phyloP scores from a whole-genome alignment of 2,113 vertebrate genomes.

The Girardinichthys multiradiatus region DNA sequence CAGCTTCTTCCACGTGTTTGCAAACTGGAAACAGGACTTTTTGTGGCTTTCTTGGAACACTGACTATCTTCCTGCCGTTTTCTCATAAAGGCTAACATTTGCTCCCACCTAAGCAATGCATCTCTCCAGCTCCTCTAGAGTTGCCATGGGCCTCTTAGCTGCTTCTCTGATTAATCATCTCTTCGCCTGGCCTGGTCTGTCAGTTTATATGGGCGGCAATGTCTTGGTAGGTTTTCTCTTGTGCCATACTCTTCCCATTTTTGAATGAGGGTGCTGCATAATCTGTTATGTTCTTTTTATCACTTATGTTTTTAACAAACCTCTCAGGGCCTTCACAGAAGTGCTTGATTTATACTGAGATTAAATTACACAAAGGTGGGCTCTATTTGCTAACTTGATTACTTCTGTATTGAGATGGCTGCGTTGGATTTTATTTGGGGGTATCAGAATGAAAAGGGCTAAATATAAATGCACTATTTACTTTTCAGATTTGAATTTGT shows the following conservation, averaged over 20 bases:
- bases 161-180: too few relatives aligned
- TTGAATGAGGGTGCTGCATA: not conserved
- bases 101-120: too few relatives aligned
- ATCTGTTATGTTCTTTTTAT: not conserved
- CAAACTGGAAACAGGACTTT: too few relatives aligned
- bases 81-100: too few relatives aligned
- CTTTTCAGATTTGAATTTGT: not conserved
- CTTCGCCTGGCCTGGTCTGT: too few relatives aligned
- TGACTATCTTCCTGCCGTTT: too few relatives aligned
- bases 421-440: not conserved
- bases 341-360: not conserved
- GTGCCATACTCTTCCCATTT: not conserved
- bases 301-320: not conserved
- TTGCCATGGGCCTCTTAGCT: too few relatives aligned
- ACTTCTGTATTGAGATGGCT: not conserved
- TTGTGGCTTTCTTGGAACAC: too few relatives aligned
- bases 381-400: not conserved
- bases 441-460: too few relatives aligned
- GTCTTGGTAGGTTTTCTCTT: not conserved
- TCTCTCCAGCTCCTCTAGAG: too few relatives aligned
- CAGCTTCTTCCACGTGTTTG: too few relatives aligned
- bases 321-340: not conserved
- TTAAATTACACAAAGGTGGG: not conserved
- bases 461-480: too few relatives aligned
- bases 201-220: not conserved